Evolutionary conservation across 2,888 invertebrate genomes (phyloP).

Genomic region (Petrolisthes manimaculis): DNA sequence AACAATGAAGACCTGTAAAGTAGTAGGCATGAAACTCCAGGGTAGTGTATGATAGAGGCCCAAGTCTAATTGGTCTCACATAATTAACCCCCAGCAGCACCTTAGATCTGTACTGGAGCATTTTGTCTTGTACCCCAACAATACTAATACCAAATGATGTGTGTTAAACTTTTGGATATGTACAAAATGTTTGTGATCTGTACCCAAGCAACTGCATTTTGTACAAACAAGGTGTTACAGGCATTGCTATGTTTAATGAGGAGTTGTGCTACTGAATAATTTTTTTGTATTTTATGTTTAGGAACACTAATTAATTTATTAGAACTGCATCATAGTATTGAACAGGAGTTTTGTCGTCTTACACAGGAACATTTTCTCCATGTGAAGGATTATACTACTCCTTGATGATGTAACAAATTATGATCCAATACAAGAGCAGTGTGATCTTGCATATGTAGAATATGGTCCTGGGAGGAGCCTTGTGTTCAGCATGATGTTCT

Average conservation of each 20-base stretch:
- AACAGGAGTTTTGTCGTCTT: not conserved
- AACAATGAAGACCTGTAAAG: slow-evolving; percentile 10
- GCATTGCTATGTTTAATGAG: slow-evolving; percentile 2
- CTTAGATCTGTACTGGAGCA: slow-evolving; percentile 13
- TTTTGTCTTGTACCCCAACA: slow-evolving; percentile 14
- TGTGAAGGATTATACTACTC: not conserved
- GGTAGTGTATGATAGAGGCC: slow-evolving; percentile 13
- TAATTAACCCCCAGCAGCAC: slow-evolving; percentile 21
- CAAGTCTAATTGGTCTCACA: not conserved
- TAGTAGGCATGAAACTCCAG: slow-evolving; percentile 33
- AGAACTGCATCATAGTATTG: slow-evolving; percentile 9
- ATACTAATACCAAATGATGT: not conserved
- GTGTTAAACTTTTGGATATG: not conserved
- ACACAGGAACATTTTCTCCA: slow-evolving; percentile 3
- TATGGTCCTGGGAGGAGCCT: not conserved
- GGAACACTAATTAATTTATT: not conserved
- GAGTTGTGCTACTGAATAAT: not conserved
- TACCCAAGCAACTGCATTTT: slow-evolving; percentile 6
- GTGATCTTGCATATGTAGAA: not conserved
- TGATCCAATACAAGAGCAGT: not conserved
- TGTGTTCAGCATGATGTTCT: slow-evolving; percentile 11
- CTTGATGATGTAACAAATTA: not conserved
- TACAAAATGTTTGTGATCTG: slow-evolving; percentile 5
- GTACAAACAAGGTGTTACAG: not conserved
- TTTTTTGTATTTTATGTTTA: not conserved